These are phyloP conservation scores for Falco columbarius DNA, from an alignment of 2,797 vertebrate species.

Conservation along the genomic window DNA sequence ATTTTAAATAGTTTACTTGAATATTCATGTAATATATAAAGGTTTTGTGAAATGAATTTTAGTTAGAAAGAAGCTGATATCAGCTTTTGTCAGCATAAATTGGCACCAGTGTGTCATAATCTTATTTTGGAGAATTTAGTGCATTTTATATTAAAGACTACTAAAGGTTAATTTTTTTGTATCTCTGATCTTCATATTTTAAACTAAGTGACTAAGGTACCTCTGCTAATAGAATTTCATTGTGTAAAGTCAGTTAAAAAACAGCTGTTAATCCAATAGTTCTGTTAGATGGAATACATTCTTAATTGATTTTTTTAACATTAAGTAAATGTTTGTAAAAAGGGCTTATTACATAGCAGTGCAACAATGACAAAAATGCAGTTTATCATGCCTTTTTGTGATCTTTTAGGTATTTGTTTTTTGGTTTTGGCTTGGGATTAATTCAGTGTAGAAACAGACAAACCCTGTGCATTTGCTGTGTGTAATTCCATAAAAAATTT, in stretches of 20 bases:
- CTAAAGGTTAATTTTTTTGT: constrained; percentile 80
- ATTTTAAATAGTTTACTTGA: constrained; percentile 80
- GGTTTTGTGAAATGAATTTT: constrained; percentile 82
- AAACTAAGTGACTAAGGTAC: constrained; percentile 77
- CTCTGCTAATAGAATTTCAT: constrained; percentile 77
- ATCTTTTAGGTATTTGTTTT: constrained; percentile 57
- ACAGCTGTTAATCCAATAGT: constrained; percentile 77
- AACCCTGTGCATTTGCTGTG: constrained; percentile 64
- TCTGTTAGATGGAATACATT: constrained; percentile 75
- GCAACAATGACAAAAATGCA: constrained; percentile 68
- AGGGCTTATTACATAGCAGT: constrained; percentile 77
- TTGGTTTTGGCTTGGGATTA: constrained; percentile 65
- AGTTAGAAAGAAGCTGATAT: constrained; percentile 84
- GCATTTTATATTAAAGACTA: constrained; percentile 84
- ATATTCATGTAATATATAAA: constrained; percentile 83
- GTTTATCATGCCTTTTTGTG: constrained; percentile 70
- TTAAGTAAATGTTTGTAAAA: constrained; percentile 77
- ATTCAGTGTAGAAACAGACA: constrained; percentile 66
- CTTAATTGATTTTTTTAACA: constrained; percentile 72
- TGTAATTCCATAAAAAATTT: constrained; percentile 64
- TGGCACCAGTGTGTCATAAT: constrained; percentile 79
- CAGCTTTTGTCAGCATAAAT: constrained; percentile 78
- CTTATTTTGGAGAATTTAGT: constrained; percentile 81
- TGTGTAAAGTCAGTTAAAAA: constrained; percentile 76
- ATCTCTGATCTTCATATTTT: constrained; percentile 77